Evolutionary conservation across 2,888 invertebrate genomes (phyloP), one percentile per base, ranked within the genome.

Genomic region (Emmelina monodactyla): DNA sequence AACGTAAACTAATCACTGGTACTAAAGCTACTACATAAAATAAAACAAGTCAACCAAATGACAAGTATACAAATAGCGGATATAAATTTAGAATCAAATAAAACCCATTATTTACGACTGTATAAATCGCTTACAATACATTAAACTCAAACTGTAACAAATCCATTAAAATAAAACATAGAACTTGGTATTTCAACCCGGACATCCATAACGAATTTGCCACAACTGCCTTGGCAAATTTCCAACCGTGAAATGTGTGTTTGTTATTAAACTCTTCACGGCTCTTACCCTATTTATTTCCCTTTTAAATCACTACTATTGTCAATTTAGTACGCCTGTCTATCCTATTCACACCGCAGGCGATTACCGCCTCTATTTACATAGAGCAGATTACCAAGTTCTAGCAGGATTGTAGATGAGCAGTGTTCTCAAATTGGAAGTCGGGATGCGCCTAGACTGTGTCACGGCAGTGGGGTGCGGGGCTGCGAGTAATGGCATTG

Each of bases 211-310:
- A 55, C 62, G 58, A 70, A 71, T 70, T 56, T 49, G 54, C 59
- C 58, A 62, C 61, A 64, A 66, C 59, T 52, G 49, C 51, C 56
- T 54, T 45, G 51, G 54, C 61, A 47, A 58, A 65, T 64, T 55
- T 49, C 46, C 44, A 40, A 63, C 55, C 78, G 60, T 78, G 66
- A 72, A 78, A 79, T 76, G 55, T 53, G 52, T 79, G 75, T 79
- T 79, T 79, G 72, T 66, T 66, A 67, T 69, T 62, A 58, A 53
- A 58, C 55, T 62, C 64, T 70, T 69, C 73, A 73, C 66, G 72
- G 73, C 56, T 59, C 59, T 69, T 63, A 68, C 61, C 55, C 63
- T 65, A 72, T 72, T 72, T 71, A 73, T 72, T 62, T 68, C 62
- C 64, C 61, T 69, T 69, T 64, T 67, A 70, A 72, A 73, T 73